Evolutionary conservation across 1,140 invertebrate species (phyloP).

Genomic region (Aricia agestis): DNA sequence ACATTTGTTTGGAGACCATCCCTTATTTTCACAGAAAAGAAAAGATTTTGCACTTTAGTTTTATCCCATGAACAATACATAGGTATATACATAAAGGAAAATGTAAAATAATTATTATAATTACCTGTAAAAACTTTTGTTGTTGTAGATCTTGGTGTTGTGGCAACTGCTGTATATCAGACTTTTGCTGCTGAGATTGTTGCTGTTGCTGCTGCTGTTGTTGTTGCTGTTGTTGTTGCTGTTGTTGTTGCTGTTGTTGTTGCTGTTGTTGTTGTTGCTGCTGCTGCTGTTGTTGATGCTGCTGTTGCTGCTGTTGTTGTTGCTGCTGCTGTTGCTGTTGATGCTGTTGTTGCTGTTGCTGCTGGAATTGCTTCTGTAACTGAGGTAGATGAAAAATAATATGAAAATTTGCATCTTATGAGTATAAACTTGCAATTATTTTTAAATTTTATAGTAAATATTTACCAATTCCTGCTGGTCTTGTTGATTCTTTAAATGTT

Average conservation of each 20-base stretch:
- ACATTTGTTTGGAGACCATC: too few relatives aligned
- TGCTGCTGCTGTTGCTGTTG: conserved; percentile 45
- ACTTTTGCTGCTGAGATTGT: conserved; percentile 46
- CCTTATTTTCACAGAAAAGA: too few relatives aligned
- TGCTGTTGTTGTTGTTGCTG: conserved; percentile 49
- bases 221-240: conserved; percentile 41
- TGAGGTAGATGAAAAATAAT: conserved; percentile 22
- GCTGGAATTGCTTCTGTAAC: conserved; percentile 60
- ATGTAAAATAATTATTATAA: neutral
- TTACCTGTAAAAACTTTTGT: conserved; percentile 69
- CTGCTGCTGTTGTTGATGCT: conserved; percentile 42
- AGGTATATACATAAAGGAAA: too few relatives aligned
- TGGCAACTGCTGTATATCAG: conserved; percentile 59
- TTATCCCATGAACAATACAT: neutral
- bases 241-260: conserved; percentile 50
- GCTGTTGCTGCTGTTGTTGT: conserved; percentile 46
- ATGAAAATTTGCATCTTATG: too few relatives aligned
- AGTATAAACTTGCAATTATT: neutral
- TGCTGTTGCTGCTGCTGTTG: conserved; percentile 44
- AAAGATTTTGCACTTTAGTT: neutral
- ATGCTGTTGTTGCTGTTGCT: conserved; percentile 48
- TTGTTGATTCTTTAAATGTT: conserved; percentile 66
- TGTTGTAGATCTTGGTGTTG: conserved; percentile 63
- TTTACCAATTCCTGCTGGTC: conserved; percentile 66
- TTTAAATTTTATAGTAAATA: neutral